Conservation (phyloP, 92 coral and sea anemone genomes). For the Meandrina meandrites region DNA sequence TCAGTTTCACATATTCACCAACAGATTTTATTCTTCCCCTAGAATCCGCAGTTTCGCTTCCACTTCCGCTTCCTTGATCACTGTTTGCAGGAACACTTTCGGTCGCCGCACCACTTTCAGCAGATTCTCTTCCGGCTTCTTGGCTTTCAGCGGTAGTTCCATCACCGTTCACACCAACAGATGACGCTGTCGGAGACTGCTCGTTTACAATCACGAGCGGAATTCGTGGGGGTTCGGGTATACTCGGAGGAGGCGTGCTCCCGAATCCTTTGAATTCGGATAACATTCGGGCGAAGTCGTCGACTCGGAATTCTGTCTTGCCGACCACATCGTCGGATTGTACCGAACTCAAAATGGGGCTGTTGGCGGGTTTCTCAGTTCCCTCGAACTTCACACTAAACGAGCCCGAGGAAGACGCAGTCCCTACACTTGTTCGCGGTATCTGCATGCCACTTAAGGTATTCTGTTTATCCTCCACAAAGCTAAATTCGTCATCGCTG, state of each 20-base stretch:
- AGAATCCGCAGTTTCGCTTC: conserved; percentile 22
- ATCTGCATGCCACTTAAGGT: conserved; percentile 30
- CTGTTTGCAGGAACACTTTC: conserved; percentile 4
- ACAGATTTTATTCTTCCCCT: conserved; percentile 48
- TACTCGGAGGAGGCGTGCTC: conserved; percentile 23
- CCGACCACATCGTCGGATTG: conserved; percentile 46
- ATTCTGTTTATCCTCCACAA: conserved; percentile 78
- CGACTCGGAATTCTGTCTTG: conserved; percentile 54
- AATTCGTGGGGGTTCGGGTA: conserved; percentile 66
- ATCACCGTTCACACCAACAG: background rate
- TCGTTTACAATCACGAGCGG: conserved; percentile 17
- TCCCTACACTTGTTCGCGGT: conserved; percentile 13
- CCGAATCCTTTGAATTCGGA: conserved; percentile 88
- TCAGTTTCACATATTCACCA: conserved; percentile 64
- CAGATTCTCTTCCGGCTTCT: background rate
- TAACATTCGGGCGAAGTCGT: conserved; percentile 92
- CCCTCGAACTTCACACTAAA: conserved; percentile 38
- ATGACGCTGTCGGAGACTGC: background rate
- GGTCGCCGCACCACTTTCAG: background rate
- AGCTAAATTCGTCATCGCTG: conserved; percentile 92
- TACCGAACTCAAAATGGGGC: conserved; percentile 25
- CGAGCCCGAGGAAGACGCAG: conserved; percentile 21
- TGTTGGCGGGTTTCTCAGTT: conserved; percentile 25
- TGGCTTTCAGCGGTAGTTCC: background rate
- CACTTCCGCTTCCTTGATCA: background rate